Evolutionary conservation across 2,113 vertebrate species (phyloP), one percentile per base, ranked within the genome.

Genomic region (Empidonax alnorum): DNA sequence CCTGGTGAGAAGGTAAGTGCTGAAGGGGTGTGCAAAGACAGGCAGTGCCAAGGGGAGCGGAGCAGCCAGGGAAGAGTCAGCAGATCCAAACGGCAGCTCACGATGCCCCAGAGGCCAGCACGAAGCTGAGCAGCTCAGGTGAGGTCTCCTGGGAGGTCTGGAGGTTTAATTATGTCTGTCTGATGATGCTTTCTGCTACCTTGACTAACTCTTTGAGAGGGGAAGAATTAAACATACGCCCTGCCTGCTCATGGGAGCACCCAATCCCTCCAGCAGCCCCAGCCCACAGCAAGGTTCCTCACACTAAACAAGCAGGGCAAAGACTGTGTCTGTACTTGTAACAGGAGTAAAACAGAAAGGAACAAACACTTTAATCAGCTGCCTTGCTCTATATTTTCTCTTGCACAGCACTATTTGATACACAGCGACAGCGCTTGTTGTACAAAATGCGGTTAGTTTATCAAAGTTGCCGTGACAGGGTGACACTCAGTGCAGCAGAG

Each of bases 341-440:
- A 50, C 31, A 73, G 31, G 28, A 68, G 61, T 24, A 52, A 89
- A 82, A 0, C 33, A 73, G 25, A 90, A 46, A 80, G 47, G 58
- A 82, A 42, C 47, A 89, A 59, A 65, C 18, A 61, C 20, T 69
- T 30, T 11, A n/a, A 67, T 35, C 74, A 67, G 23, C 47, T 42
- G 25, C 2, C 39, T 66, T 83, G 55, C 28, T 52, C 84, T 71
- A 1, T 12, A 24, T 79, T 85, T 75, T 84, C n/a, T 69, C 53
- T 69, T 8, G 14, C 10, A 33, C 16, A 17, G 10, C 2, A 3
- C 21, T 37, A 17, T 62, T 42, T 69, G 78, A 62, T 50, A 67
- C 18, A 35, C 2, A 3, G 62, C 10, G 47, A 39, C 46, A 81
- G 39, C 0, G 0, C 35, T 72, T 37, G 49, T 25, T 63, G 61